These are phyloP conservation scores for Pitta sordida DNA, from an alignment of 2,113 vertebrate genomes.

Conservation along the genomic window DNA sequence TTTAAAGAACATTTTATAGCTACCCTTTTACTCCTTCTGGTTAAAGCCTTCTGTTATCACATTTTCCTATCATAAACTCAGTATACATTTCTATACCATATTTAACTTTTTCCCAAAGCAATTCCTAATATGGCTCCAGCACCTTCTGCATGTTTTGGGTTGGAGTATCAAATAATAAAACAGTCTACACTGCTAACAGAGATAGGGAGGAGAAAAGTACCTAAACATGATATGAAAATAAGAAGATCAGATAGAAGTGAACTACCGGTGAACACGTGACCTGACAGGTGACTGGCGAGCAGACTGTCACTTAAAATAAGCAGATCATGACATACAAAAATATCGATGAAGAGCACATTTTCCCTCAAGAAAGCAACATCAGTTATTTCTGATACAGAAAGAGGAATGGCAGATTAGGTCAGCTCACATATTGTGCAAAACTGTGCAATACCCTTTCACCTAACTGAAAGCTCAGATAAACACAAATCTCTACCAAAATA, in stretches of 20 bases:
- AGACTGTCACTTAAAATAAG: not conserved
- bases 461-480: not conserved
- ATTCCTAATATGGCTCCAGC: not conserved
- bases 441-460: not conserved
- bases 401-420: not conserved
- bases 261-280: not conserved
- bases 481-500: not conserved
- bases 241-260: not conserved
- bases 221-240: not conserved
- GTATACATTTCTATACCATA: not conserved
- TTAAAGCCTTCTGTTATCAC: not conserved
- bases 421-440: accelerated
- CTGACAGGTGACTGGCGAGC: not conserved
- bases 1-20: not conserved
- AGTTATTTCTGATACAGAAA: not conserved
- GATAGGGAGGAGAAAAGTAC: not conserved
- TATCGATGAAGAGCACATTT: not conserved
- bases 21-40: not conserved
- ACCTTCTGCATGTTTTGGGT: not conserved
- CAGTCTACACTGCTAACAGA: not conserved
- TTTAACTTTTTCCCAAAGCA: not conserved
- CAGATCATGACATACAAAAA: not conserved
- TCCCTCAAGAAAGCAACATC: not conserved
- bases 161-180: not conserved
- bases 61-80: not conserved